Conservation (phyloP, 2,113 vertebrate species). For the Actenoides hombroni region DNA sequence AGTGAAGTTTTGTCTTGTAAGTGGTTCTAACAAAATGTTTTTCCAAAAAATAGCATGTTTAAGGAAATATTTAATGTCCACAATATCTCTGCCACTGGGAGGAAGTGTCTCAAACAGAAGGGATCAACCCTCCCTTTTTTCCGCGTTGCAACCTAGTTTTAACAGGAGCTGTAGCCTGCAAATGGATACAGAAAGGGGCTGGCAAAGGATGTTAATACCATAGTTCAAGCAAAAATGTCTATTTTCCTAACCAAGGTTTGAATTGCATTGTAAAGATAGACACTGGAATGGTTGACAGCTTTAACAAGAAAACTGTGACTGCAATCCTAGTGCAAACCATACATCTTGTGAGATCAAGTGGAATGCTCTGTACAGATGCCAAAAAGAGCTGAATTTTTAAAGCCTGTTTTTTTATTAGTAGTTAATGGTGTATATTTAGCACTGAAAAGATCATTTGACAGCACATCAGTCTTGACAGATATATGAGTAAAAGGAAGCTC, state of each 20-base stretch:
- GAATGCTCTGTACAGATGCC: conserved; percentile 63
- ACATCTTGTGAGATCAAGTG: conserved; percentile 61
- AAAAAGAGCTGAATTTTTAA: conserved; percentile 54
- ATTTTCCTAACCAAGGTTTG: conserved; percentile 50
- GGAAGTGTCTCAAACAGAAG: conserved; percentile 19
- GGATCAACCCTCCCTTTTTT: background rate
- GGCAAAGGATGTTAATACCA: conserved; percentile 4
- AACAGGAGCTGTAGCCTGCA: background rate
- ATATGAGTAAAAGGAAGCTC: conserved; percentile 23
- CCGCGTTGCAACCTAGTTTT: background rate
- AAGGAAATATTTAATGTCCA: conserved; percentile 11
- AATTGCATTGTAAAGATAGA: conserved; percentile 64
- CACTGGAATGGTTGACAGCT: conserved; percentile 43
- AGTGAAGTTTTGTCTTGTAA: conserved; percentile 24
- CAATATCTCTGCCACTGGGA: background rate
- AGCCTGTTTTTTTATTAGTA: conserved; percentile 58
- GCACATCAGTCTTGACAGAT: conserved; percentile 49
- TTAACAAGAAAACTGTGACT: conserved; percentile 65
- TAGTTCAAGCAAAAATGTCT: conserved; percentile 39
- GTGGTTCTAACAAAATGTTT: background rate
- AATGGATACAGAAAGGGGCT: background rate
- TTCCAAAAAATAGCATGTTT: background rate
- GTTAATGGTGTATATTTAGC: conserved; percentile 63
- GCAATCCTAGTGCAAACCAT: conserved; percentile 60
- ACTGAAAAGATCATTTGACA: conserved; percentile 60